A percentile compares a stretch with the other conserved stretches of the same genome.
These are phyloP conservation scores for Trinorchestia longiramus DNA, from an alignment of 1,140 invertebrate genomes.

Conservation along the genomic window DNA sequence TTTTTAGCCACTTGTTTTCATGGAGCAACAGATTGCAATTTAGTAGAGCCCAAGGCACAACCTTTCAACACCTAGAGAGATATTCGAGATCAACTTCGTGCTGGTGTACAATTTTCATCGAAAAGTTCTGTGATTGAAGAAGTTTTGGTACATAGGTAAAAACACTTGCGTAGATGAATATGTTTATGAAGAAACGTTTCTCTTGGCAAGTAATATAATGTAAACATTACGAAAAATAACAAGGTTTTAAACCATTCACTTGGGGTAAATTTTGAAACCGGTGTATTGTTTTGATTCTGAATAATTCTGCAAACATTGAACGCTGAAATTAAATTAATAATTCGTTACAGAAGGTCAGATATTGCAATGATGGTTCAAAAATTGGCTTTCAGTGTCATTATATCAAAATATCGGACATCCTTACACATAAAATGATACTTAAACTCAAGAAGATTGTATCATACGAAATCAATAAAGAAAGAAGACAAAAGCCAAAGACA, in stretches of 20 bases:
- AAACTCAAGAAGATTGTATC: not conserved
- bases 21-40: conserved; percentile 49
- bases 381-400: not conserved
- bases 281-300: not conserved
- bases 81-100: not conserved
- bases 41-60: conserved; percentile 34
- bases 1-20: conserved; percentile 45
- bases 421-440: not conserved
- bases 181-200: not conserved
- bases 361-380: not conserved
- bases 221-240: not conserved
- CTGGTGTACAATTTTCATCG: not conserved
- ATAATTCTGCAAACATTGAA: not conserved
- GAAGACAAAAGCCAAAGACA: not conserved
- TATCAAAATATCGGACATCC: not conserved
- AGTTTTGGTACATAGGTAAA: not conserved
- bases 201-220: not conserved
- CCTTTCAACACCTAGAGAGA: conserved; percentile 38
- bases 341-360: not conserved
- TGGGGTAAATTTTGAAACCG: not conserved
- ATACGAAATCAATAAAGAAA: not conserved
- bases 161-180: not conserved
- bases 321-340: not conserved
- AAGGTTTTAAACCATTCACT: not conserved
- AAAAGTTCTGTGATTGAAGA: not conserved